Evolutionary conservation across 23 tunicate genomes (phyloP).

Genomic region (Trididemnum miniatum): DNA sequence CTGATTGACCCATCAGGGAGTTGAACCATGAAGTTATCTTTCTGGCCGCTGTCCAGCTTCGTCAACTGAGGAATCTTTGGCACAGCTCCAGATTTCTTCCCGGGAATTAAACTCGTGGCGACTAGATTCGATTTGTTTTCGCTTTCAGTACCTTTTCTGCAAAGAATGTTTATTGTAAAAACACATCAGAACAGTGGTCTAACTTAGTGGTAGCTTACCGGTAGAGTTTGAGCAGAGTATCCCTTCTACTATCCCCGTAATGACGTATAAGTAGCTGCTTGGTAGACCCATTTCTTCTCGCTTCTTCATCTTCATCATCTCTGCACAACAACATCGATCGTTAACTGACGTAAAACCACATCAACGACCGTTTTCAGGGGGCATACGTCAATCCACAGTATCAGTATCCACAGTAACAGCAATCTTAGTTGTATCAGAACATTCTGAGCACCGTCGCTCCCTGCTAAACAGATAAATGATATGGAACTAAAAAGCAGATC

Average conservation of each 20-base stretch:
- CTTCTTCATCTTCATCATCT: conserved; percentile 74
- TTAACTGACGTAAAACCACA: no score
- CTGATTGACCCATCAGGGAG: conserved; percentile 84
- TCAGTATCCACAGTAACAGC: no score
- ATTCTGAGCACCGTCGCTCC: no score
- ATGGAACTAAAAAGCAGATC: no score
- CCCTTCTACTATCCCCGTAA: conserved; percentile 90
- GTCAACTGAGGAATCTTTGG: conserved; percentile 79
- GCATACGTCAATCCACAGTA: no score
- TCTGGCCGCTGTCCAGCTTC: conserved; percentile 52
- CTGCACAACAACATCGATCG: no score
- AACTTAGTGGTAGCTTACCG: conserved; percentile 49
- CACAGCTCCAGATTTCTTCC: conserved; percentile 33
- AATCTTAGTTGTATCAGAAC: no score
- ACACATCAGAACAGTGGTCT: background rate
- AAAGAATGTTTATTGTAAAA: background rate
- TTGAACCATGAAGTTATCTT: conserved; percentile 82
- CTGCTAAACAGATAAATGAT: no score
- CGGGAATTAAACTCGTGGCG: conserved; percentile 29
- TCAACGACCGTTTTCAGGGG: no score
- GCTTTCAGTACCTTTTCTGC: conserved; percentile 47
- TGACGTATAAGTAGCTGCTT: conserved; percentile 66
- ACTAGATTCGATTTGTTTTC: conserved; percentile 30
- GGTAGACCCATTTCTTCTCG: conserved; percentile 47
- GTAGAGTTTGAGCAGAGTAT: conserved; percentile 83